Base-by-base conservation (phyloP, 2,797 vertebrate genomes). In the Hypotaenidia philippensis region DNA sequence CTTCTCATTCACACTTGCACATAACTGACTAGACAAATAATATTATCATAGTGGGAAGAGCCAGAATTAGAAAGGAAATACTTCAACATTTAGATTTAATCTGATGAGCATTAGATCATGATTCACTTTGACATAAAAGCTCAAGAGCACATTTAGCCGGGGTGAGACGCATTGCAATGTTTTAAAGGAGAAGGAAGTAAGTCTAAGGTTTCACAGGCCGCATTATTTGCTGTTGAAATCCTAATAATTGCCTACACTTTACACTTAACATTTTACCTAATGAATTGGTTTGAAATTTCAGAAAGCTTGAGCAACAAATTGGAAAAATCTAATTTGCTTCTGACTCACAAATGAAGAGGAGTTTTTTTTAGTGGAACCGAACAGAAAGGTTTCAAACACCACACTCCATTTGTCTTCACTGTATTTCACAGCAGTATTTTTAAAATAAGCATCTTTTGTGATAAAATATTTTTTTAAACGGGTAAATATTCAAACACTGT, bases 61-160 rank as follows among this genome's bases (percentile, higher is more conserved):
- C 50, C 77, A 87, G 91, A 88, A 86, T 53, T 52, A 74, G 95
- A 86, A 88, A 85, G 92, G 94, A 96, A 97, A 86, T 27, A 84
- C 55, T 72, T 91, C 65, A 52, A 69, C 53, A 9, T 77, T 90
- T 56, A 76, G 94, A 91, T 82, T 72, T 83, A 95, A 93, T 90
- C 89, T 91, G 84, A 32, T 61, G 93, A 95, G 89, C 82, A 27
- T 77, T 81, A 85, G 92, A 93, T 89, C 87, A 27, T 93, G 94
- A 96, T 96, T 96, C 66, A 64, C 93, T 96, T 59, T 94, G 94
- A 94, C 94, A 88, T 41, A 66, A 95, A 97, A 95, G 93, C 94
- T 97, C 95, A 44, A 84, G 93, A 94, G 89, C 96, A 25, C 89
- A 25, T 94, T 96, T 82, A 96, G 80, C 66, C 11, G 11, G 64